Base-by-base conservation (phyloP, 2,113 vertebrate genomes). In the Mus spicilegus region DNA sequence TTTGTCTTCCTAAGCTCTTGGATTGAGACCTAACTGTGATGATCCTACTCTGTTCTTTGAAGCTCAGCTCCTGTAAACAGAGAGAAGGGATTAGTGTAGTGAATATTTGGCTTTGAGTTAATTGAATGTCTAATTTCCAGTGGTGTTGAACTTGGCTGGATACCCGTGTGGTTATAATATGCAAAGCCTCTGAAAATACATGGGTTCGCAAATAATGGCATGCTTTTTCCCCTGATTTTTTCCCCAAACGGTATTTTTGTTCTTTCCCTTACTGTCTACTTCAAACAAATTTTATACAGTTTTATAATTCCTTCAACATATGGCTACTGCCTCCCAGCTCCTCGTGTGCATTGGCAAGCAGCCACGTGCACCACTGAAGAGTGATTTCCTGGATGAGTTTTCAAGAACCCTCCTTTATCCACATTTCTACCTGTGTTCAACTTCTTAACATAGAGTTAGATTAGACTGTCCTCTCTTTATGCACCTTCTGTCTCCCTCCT, bases 71-170 rank as follows among this genome's bases (percentile, higher is more conserved):
- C 36, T 93, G 69, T 92, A 95, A 95, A 91, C 13, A 95, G 49
- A 78, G 67, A 73, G 73, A 78, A 87, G 95, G 39, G 36, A 96
- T 95, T 84, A 56, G 91, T 95, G 76, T 63, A 73, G 85, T 92
- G 85, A 92, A 85, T 94, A 92, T 75, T 95, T 96, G 94, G 82
- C 77, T 96, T 26, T 89, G 73, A 92, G 93, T 93, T 91, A 92
- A 90, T 88, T 88, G 94, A 92, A 94, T 76, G 46, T 88, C 97
- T 95, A 92, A 95, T 94, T 96, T 95, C 49, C 73, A 95, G 90
- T 93, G 92, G 93, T 87, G 90, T 95, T 96, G 95, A 95, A 87
- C 94, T 97, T 96, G 95, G 95, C 94, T 90, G 77, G 54, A n/a
- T 87, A 95, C 5, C 87, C 11, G 36, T 94, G 54, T 94, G 77